A percentile compares a stretch with the other conserved stretches of the same genome.
These are phyloP conservation scores for Xestia ashworthii DNA, from an alignment of 2,888 invertebrate species.

Conservation along the genomic window DNA sequence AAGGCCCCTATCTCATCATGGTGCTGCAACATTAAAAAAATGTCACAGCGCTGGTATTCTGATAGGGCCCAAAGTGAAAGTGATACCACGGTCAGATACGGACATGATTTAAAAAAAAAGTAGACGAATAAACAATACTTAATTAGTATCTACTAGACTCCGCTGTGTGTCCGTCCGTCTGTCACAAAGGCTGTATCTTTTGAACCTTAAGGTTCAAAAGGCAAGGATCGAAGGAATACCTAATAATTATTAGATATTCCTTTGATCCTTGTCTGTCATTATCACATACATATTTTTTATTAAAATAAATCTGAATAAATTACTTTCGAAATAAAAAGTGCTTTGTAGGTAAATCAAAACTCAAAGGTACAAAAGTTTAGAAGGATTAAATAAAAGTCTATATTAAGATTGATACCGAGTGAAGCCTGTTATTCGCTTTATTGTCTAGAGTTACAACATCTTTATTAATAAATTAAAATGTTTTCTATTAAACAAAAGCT, in stretches of 20 bases:
- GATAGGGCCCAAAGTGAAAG: too few relatives aligned
- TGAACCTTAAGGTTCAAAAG: background rate
- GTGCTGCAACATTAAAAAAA: too few relatives aligned
- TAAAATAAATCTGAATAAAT: background rate
- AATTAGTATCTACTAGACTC: background rate
- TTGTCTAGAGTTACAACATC: too few relatives aligned
- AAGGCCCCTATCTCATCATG: too few relatives aligned
- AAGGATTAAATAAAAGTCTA: background rate
- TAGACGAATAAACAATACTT: background rate
- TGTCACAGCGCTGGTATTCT: too few relatives aligned
- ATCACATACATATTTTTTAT: background rate
- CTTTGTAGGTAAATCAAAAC: background rate
- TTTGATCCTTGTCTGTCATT: slow-evolving; percentile 5
- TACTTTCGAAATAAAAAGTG: slow-evolving; percentile 10
- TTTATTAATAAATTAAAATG: too few relatives aligned
- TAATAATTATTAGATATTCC: background rate
- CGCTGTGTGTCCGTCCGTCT: background rate
- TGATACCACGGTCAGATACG: too few relatives aligned
- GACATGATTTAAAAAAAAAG: too few relatives aligned
- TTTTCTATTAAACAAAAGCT: too few relatives aligned
- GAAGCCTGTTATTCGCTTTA: slow-evolving; percentile 11
- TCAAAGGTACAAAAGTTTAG: background rate
- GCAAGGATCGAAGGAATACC: too few relatives aligned
- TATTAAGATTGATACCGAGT: slow-evolving; percentile 19
- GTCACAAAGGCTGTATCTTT: background rate